Percentiles rank a stretch among this genome's conserved stretches.
Conservation (phyloP, 1,140 invertebrate species). For the Diachasma alloeum region DNA sequence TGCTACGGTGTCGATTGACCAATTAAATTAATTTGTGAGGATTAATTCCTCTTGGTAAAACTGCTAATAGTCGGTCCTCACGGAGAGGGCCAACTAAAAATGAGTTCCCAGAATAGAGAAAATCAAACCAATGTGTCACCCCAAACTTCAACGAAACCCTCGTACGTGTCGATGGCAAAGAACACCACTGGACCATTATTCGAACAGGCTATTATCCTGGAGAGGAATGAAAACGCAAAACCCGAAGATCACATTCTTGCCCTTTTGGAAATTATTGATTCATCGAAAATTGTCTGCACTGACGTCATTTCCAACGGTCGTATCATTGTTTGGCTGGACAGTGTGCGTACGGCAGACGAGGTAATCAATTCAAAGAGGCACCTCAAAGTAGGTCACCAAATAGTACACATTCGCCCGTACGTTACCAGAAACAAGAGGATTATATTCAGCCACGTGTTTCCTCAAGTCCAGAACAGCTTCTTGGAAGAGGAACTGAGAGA, state of each 20-base stretch:
- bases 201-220: neutral
- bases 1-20: no score
- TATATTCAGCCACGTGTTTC: neutral
- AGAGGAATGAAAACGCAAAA: neutral
- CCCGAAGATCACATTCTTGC: neutral
- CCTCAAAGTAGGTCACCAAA: neutral
- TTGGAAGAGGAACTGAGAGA: neutral
- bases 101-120: no score
- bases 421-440: neutral
- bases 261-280: neutral
- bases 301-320: neutral
- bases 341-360: neutral
- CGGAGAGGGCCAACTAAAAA: no score
- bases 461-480: neutral
- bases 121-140: no score
- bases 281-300: neutral
- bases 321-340: neutral
- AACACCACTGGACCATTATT: neutral
- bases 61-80: no score
- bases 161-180: neutral
- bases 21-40: no score
- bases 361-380: neutral
- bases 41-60: no score
- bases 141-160: no score
- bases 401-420: conserved; percentile 3